phyloP scores from a whole-genome alignment of 2,888 invertebrate genomes.

The Asteroscopus sphinx region DNA sequence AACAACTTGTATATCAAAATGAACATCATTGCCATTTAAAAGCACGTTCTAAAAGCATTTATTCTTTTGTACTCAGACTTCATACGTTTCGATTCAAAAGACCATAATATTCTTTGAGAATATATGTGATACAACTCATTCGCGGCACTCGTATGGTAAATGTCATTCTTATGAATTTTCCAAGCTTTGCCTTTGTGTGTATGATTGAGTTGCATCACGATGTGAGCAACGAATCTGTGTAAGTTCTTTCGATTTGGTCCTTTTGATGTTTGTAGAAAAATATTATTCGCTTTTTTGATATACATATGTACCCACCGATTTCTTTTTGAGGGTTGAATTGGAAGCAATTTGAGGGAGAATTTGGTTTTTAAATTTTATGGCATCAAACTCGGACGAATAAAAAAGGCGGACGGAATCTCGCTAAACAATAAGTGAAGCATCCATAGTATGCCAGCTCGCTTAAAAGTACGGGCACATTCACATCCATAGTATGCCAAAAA shows the following conservation, averaged over 20 bases:
- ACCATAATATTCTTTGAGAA: constrained; percentile 29
- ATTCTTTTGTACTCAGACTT: constrained; percentile 35
- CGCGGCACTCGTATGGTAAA: constrained; percentile 19
- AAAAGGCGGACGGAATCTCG: too few relatives aligned
- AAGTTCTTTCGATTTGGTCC: constrained; percentile 18
- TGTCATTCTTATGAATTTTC: constrained; percentile 41
- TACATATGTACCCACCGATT: too few relatives aligned
- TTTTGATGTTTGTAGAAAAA: constrained; percentile 24
- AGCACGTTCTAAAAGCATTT: constrained; percentile 25
- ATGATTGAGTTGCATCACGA: constrained; percentile 42
- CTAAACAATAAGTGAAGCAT: too few relatives aligned
- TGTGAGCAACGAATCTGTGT: constrained; percentile 41
- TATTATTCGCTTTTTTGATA: constrained; percentile 24
- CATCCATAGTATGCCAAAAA: too few relatives aligned
- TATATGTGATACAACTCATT: constrained; percentile 32
- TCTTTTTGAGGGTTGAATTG: constrained; percentile 9
- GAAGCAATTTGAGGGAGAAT: constrained; percentile 25
- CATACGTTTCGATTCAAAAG: constrained; percentile 27
- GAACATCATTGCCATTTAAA: constrained; percentile 6
- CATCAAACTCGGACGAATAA: too few relatives aligned
- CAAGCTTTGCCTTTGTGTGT: constrained; percentile 39
- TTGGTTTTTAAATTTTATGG: constrained; percentile 27
- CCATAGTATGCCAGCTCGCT: too few relatives aligned
- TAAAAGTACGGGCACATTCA: too few relatives aligned
- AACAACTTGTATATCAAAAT: too few relatives aligned